Conservation (phyloP, 1,140 invertebrate species). For the Planococcus citri region DNA sequence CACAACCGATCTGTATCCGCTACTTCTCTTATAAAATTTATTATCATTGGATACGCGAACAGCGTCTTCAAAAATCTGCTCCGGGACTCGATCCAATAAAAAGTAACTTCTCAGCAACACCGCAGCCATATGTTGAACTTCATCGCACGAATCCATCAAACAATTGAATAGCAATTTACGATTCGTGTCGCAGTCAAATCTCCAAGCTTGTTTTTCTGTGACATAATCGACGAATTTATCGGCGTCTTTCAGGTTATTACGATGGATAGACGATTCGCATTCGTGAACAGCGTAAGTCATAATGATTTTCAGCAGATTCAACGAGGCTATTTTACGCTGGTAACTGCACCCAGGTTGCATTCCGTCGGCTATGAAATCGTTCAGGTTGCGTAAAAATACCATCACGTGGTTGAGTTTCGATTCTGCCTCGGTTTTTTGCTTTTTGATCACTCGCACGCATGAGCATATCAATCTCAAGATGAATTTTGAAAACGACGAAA, state of each 20-base stretch:
- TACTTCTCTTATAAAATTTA: conserved; percentile 11
- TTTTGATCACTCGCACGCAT: background rate
- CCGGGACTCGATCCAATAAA: conserved; percentile 31
- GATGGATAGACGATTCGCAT: background rate
- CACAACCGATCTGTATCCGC: background rate
- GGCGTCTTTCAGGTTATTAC: background rate
- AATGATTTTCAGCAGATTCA: conserved; percentile 34
- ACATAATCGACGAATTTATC: background rate
- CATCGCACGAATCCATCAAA: conserved; percentile 5
- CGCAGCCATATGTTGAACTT: conserved; percentile 31
- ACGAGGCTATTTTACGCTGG: conserved; percentile 38
- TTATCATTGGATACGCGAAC: conserved; percentile 26
- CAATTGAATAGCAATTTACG: background rate
- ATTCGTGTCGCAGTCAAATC: background rate
- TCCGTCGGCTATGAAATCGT: background rate
- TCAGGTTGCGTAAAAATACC: background rate
- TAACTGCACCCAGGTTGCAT: conserved; percentile 38
- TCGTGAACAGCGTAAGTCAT: conserved; percentile 26
- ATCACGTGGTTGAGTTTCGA: background rate
- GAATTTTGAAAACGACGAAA: background rate
- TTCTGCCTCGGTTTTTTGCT: background rate
- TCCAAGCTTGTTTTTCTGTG: background rate
- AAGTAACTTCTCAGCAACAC: conserved; percentile 39
- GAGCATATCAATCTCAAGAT: background rate
- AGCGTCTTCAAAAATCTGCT: conserved; percentile 33